Base-by-base conservation (phyloP, 2,113 vertebrate genomes). In the Loxodonta africana region DNA sequence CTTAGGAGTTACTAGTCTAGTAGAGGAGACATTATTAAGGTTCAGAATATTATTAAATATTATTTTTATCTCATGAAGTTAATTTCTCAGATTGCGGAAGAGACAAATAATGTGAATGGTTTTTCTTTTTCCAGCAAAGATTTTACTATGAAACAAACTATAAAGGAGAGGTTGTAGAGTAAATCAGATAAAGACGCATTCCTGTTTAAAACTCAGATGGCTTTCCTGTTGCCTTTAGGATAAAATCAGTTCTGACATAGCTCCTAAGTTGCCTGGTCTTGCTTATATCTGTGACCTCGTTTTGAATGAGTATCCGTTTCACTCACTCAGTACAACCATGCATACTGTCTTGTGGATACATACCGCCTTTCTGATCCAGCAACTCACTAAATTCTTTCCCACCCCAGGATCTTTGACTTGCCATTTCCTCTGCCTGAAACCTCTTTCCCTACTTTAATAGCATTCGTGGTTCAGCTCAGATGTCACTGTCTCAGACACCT, bases 61-160 rank as follows among this genome's bases (percentile, higher is more conserved):
- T 18, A 76, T 88, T 89, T 73, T 65, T 86, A 67, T 60, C 8
- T 92, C 73, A 57, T 48, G 25, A 76, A 44, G 78, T 62, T 83
- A 77, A 44, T 57, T 85, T 92, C 90, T 95, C 41, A 94, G 57
- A 60, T 94, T 80, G 82, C 73, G 83, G 28, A 81, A 37, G 41
- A 83, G 65, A 95, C 41, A 95, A 6, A 41, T 90, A 57, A 28
- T 86, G 0, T 84, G 80, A 81, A 17, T 86, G 8, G 10, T 90
- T 80, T 21, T 96, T 95, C 37, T 37, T 83, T 90, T 92, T 62
- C 44, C 17, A 89, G 62, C n/a, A 86, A 41, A 92, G 48, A 90
- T 65, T 90, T 95, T 90, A 53, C n/a, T 77, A 60, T 33, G 20
- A 63, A 73, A 41, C 26, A 46, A 21, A 67, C 51, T 76, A 82